phyloP scores from a whole-genome alignment of 2,113 vertebrate genomes.

The Edolisoma coerulescens region DNA sequence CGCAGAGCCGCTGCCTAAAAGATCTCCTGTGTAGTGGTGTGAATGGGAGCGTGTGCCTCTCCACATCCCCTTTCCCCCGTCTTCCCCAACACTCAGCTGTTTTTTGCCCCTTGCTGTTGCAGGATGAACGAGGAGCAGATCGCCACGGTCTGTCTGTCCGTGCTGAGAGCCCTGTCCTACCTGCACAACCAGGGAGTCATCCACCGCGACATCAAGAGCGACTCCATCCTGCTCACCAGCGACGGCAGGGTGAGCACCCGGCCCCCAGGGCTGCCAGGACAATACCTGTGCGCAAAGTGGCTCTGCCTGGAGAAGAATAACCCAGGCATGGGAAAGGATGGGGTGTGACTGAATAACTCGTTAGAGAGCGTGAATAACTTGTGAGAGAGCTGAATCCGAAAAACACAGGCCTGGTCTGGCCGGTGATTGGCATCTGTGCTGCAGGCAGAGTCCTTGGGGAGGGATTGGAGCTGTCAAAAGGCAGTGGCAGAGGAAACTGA shows the following conservation, averaged over 20 bases:
- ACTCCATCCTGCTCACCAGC: slow-evolving; percentile 96
- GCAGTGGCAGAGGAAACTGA: neutral
- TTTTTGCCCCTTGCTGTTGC: neutral
- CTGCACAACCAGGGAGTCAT: slow-evolving; percentile 98
- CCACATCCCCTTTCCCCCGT: neutral
- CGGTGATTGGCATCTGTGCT: neutral
- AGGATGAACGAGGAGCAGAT: slow-evolving; percentile 99
- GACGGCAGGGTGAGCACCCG: slow-evolving; percentile 86
- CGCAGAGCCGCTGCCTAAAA: neutral
- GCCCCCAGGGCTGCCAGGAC: neutral
- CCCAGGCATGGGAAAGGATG: neutral
- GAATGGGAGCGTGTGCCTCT: no score
- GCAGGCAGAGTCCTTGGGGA: neutral
- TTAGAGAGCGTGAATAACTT: neutral
- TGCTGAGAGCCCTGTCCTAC: slow-evolving; percentile 92
- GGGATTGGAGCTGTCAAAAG: neutral
- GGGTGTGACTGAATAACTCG: neutral
- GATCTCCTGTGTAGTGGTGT: fast-evolving
- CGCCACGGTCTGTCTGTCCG: slow-evolving; percentile 93
- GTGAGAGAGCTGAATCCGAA: neutral
- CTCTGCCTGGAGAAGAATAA: neutral
- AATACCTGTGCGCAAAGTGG: fast-evolving
- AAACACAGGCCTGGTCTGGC: neutral
- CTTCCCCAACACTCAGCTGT: fast-evolving
- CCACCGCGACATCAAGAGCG: slow-evolving; percentile 98